Evolutionary conservation across 1,140 invertebrate genomes (phyloP), one percentile per base, ranked within the genome.

Genomic region (Telenomus remus): DNA sequence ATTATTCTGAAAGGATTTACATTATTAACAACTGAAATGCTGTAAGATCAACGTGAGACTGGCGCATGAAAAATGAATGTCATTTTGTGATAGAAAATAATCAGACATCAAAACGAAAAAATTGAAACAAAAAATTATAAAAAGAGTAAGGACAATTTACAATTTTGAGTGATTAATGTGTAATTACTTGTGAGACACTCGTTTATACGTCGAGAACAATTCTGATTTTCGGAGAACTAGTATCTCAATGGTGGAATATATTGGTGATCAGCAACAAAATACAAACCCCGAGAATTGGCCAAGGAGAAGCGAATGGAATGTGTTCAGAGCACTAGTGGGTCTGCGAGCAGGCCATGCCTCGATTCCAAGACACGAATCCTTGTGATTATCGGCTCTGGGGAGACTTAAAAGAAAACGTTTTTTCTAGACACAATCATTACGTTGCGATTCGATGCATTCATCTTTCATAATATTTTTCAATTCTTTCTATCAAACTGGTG

Each of bases 261-360:
- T 84, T 84, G 82, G 80, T 84, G 82, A 84, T 84, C 82, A 84
- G 82, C 82, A 84, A 84, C 82, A 84, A 81, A 84, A 84, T 84
- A 84, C 82, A 84, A 84, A 84, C 82, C 82, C 82, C 82, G 82
- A 84, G 81, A 81, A 84, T 83, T 84, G 82, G 82, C 82, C 82
- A 83, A 84, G 82, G 82, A 83, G 82, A 83, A 84, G 82, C 81
- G 80, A 84, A 84, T 83, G 82, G 82, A 83, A 83, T 84, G 81
- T 83, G 82, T 82, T 83, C 81, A 84, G 82, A 82, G 82, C 82
- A 83, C 82, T 84, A 84, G 82, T 84, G 82, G 81, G 82, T 84
- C 81, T 82, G 82, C 82, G 80, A 84, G 82, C 82, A 82, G 81
- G 81, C 82, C 82, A 84, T 82, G 82, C 82, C 82, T 84, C 80